phyloP scores from a whole-genome alignment of 2,888 invertebrate genomes.

The Tholera decimalis region DNA sequence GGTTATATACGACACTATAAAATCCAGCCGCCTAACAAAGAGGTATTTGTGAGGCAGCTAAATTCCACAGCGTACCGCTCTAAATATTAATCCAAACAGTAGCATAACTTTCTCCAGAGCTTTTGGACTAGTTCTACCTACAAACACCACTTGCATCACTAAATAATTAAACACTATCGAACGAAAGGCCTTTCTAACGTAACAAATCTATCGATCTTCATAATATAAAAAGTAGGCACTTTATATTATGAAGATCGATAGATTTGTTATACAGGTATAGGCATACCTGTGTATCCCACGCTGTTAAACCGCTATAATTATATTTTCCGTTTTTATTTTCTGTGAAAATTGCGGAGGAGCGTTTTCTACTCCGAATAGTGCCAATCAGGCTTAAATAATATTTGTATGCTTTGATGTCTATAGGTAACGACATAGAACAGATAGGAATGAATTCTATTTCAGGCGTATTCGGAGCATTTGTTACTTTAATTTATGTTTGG shows the following conservation, averaged over 20 bases:
- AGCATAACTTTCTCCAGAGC: conserved; percentile 19
- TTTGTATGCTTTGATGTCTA: conserved; percentile 5
- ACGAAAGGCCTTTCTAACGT: conserved; percentile 1
- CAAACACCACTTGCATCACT: conserved; percentile 40
- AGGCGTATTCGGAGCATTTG: conserved; percentile 13
- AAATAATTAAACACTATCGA: conserved; percentile 46
- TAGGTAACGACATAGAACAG: conserved; percentile 18
- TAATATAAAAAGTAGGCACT: too few species aligned
- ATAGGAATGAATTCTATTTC: conserved; percentile 19
- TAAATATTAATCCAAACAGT: conserved; percentile 1
- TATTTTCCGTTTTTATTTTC: conserved; percentile 9
- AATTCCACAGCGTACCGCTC: not conserved
- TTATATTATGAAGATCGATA: conserved; percentile 12
- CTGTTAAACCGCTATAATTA: conserved; percentile 2
- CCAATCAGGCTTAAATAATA: conserved; percentile 13
- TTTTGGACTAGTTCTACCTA: conserved; percentile 32
- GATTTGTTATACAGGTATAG: conserved; percentile 1
- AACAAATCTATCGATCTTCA: conserved; percentile 15
- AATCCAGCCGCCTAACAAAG: too few species aligned
- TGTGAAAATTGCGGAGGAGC: conserved; percentile 1
- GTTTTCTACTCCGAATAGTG: not conserved
- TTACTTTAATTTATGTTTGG: conserved; percentile 17
- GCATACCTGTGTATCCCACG: not conserved
- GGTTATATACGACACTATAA: too few species aligned
- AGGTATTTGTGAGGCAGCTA: not conserved